Conservation (phyloP, 2,113 vertebrate genomes). For the Xenopus laevis region DNA sequence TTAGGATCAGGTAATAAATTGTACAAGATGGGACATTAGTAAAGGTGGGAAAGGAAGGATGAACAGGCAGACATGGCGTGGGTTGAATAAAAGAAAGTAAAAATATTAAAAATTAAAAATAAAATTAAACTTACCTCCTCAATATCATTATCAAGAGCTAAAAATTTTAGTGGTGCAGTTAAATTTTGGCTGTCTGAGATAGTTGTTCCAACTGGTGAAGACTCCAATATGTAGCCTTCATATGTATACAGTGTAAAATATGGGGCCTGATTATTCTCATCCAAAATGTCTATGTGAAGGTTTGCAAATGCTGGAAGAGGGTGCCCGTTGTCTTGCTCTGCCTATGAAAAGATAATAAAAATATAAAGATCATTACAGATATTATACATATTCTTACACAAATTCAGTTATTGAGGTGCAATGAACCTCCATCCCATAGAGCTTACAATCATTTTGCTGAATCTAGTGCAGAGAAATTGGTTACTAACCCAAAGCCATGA, state of each 20-base stretch:
- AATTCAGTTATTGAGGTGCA: too few species aligned
- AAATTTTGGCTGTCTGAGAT: slow-evolving; percentile 79
- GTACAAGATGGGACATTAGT: too few species aligned
- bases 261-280: slow-evolving; percentile 93
- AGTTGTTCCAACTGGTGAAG: slow-evolving; percentile 86
- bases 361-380: not conserved
- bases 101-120: too few species aligned
- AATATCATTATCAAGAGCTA: slow-evolving; percentile 91
- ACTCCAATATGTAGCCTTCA: slow-evolving; percentile 89
- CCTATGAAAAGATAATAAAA: slow-evolving; percentile 61
- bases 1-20: too few species aligned
- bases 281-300: slow-evolving; percentile 87
- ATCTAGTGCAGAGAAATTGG: too few species aligned
- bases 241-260: slow-evolving; percentile 84
- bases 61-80: too few species aligned
- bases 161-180: slow-evolving; percentile 75
- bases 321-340: slow-evolving; percentile 95
- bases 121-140: slow-evolving; percentile 76
- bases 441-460: too few species aligned
- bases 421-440: too few species aligned
- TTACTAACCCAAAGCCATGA: too few species aligned
- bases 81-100: too few species aligned
- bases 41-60: too few species aligned
- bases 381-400: too few species aligned
- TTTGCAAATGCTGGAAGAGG: slow-evolving; percentile 89